phyloP scores from a whole-genome alignment of 2,113 vertebrate species.

The Sapajus apella region DNA sequence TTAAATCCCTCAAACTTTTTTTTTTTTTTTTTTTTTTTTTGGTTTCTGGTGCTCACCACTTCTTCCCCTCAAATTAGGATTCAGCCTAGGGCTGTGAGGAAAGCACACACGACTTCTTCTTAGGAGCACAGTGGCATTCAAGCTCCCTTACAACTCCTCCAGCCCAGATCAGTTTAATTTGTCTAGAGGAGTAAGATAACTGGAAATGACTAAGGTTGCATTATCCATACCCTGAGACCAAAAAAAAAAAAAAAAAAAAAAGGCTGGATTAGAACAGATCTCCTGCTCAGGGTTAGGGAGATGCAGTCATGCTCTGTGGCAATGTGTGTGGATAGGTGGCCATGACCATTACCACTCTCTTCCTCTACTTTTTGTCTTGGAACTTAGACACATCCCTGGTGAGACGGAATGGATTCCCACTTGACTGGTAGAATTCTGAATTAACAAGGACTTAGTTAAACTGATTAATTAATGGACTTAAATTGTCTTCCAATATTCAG shows the following conservation, averaged over 20 bases:
- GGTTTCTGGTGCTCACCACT: background rate
- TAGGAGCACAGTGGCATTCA: background rate
- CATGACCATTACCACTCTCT: background rate
- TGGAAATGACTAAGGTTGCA: background rate
- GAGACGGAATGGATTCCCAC: background rate
- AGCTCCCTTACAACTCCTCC: background rate
- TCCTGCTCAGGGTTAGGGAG: background rate
- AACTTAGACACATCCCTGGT: background rate
- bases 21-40: background rate
- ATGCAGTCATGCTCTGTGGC: background rate
- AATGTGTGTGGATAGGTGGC: too few species aligned
- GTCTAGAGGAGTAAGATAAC: background rate
- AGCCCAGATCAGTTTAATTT: background rate
- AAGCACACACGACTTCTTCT: background rate
- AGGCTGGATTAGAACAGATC: background rate
- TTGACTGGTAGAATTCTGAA: background rate
- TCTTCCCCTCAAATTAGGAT: background rate
- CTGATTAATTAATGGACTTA: background rate
- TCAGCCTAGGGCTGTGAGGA: background rate
- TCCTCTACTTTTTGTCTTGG: background rate
- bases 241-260: background rate
- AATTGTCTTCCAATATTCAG: background rate
- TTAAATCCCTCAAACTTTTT: background rate
- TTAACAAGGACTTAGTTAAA: constrained; percentile 14
- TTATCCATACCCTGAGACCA: background rate